Evolutionary conservation across 2,113 vertebrate genomes (phyloP), one percentile per base, ranked within the genome.

Genomic region (Laticauda laticaudata): DNA sequence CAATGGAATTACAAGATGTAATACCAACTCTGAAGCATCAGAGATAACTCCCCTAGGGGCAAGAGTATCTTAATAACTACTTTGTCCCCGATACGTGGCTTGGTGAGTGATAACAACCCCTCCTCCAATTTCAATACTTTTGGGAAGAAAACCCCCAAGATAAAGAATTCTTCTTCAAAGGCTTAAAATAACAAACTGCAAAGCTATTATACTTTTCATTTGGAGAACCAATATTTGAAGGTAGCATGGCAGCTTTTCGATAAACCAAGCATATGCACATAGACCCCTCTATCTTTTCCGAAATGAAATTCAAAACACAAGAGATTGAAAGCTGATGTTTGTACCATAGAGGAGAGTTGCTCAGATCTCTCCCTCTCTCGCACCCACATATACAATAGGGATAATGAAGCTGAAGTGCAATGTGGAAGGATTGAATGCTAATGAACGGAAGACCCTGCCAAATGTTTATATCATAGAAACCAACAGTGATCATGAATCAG

Each of bases 1-100:
- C 39, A 94, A 93, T 14, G 94, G 48, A 95, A 94, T 94, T 55
- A 89, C 1, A 3, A 0, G 39, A 93, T 69, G 91, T 64, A 86
- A 51, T 94, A 95, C 87, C 34, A 86, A 92, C 93, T 92, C 94
- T 23, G 54, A 3, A 0, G 95, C 86, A 91, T 85, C 24, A 0
- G 75, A 92, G 54, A 90, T 86, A 26, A 54, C 14, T 56, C 59
- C 39, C 5, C 1, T 88, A 88, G 69, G 88, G 69, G 2, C 90
- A 90, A 21, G 0, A 21, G 10, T 75, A 87, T 4, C 7, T 93
- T 93, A 95, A 94, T 29, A 94, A 87, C 8, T 11, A 89, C 51
- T 91, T 20, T 94, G 53, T 81, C 93, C 87, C 51, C 94, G 89
- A 92, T 14, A 81, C 53, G 29, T 0, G 88, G 26, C 7, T 57